phyloP scores from a whole-genome alignment of 2,113 vertebrate species.

The Mola mola region DNA sequence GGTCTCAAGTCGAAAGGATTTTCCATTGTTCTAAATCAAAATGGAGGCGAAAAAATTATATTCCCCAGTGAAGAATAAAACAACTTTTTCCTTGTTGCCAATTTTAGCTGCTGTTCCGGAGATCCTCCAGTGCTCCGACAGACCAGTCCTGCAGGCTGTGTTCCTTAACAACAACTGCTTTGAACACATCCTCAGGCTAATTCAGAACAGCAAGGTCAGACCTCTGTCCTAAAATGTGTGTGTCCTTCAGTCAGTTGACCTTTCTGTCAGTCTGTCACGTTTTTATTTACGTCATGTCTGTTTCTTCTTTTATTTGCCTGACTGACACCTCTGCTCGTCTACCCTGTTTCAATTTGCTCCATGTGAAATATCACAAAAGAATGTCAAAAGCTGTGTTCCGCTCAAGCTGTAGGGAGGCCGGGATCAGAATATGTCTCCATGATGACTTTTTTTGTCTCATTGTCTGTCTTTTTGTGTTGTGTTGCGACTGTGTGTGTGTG shows the following conservation, averaged over 20 bases:
- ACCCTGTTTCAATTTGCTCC: slow-evolving; percentile 4
- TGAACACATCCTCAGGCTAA: slow-evolving; percentile 94
- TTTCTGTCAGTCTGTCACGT: slow-evolving; percentile 19
- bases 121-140: slow-evolving; percentile 93
- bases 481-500: slow-evolving; percentile 20
- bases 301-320: slow-evolving; percentile 1
- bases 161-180: slow-evolving; percentile 99
- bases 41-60: slow-evolving; percentile 12
- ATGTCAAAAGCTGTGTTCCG: neutral
- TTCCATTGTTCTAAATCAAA: neutral
- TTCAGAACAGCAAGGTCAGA: slow-evolving; percentile 98
- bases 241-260: neutral
- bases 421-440: slow-evolving; percentile 2
- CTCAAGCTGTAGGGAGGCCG: slow-evolving; percentile 12
- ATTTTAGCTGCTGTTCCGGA: slow-evolving; percentile 88
- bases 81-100: slow-evolving; percentile 23
- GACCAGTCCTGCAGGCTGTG: slow-evolving; percentile 91
- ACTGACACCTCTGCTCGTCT: slow-evolving; percentile 13
- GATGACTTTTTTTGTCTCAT: slow-evolving; percentile 41
- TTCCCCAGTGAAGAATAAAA: neutral
- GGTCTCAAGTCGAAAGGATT: neutral
- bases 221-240: slow-evolving; percentile 1
- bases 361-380: slow-evolving; percentile 9
- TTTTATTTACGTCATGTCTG: slow-evolving; percentile 1
- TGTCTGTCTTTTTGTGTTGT: slow-evolving; percentile 54